Evolutionary conservation across 2,797 vertebrate genomes (phyloP).

Genomic region (Oophaga sylvatica): DNA sequence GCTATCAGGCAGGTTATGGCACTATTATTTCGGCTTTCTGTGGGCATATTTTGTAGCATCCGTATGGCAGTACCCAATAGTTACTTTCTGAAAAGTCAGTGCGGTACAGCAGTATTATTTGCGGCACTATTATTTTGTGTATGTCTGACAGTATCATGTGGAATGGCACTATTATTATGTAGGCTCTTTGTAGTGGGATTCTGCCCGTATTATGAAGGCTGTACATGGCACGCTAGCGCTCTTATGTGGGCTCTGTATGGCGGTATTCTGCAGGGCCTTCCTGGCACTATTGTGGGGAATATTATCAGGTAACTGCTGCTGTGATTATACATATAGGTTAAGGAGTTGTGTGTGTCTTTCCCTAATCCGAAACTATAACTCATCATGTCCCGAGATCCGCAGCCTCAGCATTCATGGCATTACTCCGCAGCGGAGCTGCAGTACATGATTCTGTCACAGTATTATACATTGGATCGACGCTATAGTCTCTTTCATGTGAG

Average conservation of each 20-base stretch:
- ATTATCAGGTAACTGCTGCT: neutral
- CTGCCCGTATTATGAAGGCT: no score
- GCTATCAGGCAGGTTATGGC: neutral
- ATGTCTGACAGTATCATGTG: neutral
- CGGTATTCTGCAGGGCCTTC: neutral
- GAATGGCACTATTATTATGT: neutral
- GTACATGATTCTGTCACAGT: neutral
- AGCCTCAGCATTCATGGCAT: neutral
- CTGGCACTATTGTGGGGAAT: neutral
- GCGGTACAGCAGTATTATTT: neutral
- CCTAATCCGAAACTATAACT: neutral
- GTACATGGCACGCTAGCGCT: no score
- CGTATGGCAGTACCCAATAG: neutral
- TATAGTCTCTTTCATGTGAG: neutral
- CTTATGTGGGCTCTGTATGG: neutral
- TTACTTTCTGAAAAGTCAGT: neutral
- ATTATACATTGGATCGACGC: neutral
- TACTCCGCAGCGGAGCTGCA: neutral
- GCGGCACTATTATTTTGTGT: neutral
- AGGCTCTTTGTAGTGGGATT: neutral
- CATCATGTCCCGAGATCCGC: neutral
- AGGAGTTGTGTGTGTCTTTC: neutral
- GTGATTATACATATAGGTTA: neutral
- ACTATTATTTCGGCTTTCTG: neutral
- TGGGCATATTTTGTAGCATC: neutral